These are phyloP conservation scores for Amitus sp. DNA, from an alignment of 2,888 invertebrate genomes.

Conservation along the genomic window DNA sequence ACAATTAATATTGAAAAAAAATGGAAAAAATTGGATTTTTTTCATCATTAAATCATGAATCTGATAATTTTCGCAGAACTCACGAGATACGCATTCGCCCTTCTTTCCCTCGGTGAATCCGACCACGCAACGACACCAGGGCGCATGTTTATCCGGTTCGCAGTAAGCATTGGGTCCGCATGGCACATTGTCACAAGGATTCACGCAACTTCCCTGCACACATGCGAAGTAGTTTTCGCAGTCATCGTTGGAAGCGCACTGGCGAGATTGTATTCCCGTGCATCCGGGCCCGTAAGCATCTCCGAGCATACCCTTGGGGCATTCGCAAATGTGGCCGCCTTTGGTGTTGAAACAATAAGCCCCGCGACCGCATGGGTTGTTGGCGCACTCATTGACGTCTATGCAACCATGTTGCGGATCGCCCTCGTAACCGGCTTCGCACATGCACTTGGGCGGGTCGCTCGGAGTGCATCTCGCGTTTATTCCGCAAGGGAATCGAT, in stretches of 20 bases:
- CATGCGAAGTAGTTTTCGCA: conserved; percentile 86
- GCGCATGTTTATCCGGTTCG: conserved; percentile 87
- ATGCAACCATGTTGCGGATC: conserved; percentile 86
- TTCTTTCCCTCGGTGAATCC: conserved; percentile 82
- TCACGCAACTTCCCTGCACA: conserved; percentile 80
- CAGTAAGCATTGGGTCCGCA: conserved; percentile 89
- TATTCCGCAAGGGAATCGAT: conserved; percentile 88
- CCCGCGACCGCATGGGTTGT: conserved; percentile 87
- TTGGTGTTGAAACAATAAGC: conserved; percentile 88
- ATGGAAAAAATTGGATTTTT: too few species aligned
- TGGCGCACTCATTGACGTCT: conserved; percentile 87
- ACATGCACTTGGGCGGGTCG: conserved; percentile 90
- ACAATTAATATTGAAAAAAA: too few species aligned
- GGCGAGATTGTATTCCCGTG: conserved; percentile 68
- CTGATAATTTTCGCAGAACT: conserved; percentile 62
- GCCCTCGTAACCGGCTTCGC: conserved; percentile 86
- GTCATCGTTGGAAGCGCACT: conserved; percentile 78
- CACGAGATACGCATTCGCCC: conserved; percentile 86
- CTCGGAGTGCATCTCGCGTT: conserved; percentile 90
- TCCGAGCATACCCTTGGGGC: conserved; percentile 84
- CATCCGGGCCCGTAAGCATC: conserved; percentile 89
- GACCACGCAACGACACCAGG: conserved; percentile 87
- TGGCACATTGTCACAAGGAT: conserved; percentile 80
- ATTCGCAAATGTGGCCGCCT: conserved; percentile 87
- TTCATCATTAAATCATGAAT: too few species aligned